Percentiles rank a stretch among this genome's conserved stretches.
phyloP scores from a whole-genome alignment of 2,113 vertebrate genomes.

The Butorides virescens region DNA sequence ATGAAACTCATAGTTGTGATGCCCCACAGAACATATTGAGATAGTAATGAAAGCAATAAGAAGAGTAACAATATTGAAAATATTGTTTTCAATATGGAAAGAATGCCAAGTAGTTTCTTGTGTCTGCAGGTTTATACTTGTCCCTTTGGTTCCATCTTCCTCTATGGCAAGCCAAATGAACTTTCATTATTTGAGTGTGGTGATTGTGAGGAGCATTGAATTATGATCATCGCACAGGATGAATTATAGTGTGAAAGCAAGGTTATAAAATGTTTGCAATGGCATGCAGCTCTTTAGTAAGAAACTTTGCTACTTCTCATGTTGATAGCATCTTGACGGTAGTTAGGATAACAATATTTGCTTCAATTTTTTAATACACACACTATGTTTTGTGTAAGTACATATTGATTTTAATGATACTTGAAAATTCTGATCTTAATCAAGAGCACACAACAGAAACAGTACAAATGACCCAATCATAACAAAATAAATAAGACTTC shows the following conservation, averaged over 20 bases:
- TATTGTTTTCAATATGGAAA: not conserved
- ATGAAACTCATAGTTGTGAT: slow-evolving; percentile 10
- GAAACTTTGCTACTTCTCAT: not conserved
- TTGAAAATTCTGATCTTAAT: slow-evolving; percentile 36
- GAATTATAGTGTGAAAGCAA: slow-evolving; percentile 1
- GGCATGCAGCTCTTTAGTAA: not conserved
- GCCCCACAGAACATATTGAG: not conserved
- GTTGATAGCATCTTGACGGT: not conserved
- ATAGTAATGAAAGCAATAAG: not conserved
- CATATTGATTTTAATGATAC: slow-evolving; percentile 21
- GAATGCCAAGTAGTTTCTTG: not conserved
- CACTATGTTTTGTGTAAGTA: not conserved
- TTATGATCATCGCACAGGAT: not conserved
- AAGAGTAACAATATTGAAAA: not conserved
- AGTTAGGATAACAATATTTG: slow-evolving; percentile 12
- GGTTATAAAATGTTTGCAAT: not conserved
- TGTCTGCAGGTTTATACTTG: not conserved
- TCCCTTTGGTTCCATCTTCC: not conserved
- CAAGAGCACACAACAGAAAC: not conserved
- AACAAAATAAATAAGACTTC: not conserved
- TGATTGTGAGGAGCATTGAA: not conserved
- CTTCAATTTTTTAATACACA: not conserved
- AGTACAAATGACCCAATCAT: not conserved
- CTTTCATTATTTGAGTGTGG: not conserved
- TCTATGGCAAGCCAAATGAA: not conserved